Conservation (phyloP, 2,888 invertebrate genomes). For the Drosophila mimetica region DNA sequence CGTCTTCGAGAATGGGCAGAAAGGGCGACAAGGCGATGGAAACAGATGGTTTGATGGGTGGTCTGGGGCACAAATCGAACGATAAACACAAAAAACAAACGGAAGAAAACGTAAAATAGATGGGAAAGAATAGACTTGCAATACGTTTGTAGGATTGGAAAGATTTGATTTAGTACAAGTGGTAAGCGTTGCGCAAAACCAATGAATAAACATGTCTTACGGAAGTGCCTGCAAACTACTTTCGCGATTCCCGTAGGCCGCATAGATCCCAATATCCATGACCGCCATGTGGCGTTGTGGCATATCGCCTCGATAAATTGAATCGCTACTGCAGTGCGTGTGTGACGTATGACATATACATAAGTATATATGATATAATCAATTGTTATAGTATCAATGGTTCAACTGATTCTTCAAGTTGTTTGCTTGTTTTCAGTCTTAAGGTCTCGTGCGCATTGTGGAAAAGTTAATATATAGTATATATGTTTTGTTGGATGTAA, state of each 20-base stretch:
- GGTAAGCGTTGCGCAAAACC: constrained; percentile 29
- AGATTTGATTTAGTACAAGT: constrained; percentile 21
- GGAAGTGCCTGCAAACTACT: constrained; percentile 68
- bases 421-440: background rate
- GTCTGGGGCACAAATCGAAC: constrained; percentile 28
- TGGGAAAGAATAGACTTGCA: constrained; percentile 16
- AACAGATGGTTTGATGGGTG: constrained; percentile 3
- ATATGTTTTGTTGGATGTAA: constrained; percentile 5
- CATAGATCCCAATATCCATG: constrained; percentile 58
- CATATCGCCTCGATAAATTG: constrained; percentile 83
- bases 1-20: constrained; percentile 1
- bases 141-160: constrained; percentile 22
- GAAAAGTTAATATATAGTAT: constrained; percentile 6
- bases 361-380: constrained; percentile 29
- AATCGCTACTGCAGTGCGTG: constrained; percentile 75
- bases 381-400: constrained; percentile 23
- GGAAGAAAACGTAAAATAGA: background rate
- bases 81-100: constrained; percentile 1
- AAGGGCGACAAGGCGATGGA: constrained; percentile 14
- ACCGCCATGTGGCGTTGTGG: constrained; percentile 66
- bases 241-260: constrained; percentile 63
- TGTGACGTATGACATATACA: constrained; percentile 36
- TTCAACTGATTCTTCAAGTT: background rate
- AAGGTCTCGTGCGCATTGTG: constrained; percentile 31
- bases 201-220: constrained; percentile 67